Evolutionary conservation across 2,113 vertebrate genomes (phyloP).

Genomic region (Plotosus lineatus): DNA sequence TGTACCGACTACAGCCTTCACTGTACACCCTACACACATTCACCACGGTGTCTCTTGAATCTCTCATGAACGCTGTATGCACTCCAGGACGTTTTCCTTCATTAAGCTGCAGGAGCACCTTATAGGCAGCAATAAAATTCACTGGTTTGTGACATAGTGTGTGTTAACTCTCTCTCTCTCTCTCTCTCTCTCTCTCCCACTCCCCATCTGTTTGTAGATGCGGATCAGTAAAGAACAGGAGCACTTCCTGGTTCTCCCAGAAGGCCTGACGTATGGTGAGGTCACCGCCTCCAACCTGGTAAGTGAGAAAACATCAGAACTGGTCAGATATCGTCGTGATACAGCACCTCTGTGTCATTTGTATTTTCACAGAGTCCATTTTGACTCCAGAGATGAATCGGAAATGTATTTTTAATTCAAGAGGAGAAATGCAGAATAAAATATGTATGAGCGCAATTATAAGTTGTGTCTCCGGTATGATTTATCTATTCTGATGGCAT

Average conservation of each 20-base stretch:
- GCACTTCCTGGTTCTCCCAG: conserved; percentile 90
- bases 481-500: not conserved
- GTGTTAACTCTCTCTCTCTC: not conserved
- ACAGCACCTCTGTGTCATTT: not conserved
- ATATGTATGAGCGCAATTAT: conserved; percentile 22
- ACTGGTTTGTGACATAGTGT: not conserved
- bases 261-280: conserved; percentile 85
- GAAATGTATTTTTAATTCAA: conserved; percentile 8
- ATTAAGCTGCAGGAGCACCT: not conserved
- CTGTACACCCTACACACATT: not conserved
- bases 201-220: conserved; percentile 69
- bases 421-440: not conserved
- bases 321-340: too few species aligned
- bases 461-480: not conserved
- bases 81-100: not conserved
- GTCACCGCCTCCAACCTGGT: conserved; percentile 91
- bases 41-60: not conserved
- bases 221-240: conserved; percentile 97
- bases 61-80: not conserved
- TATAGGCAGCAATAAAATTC: not conserved
- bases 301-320: too few species aligned
- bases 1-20: not conserved
- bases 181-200: not conserved
- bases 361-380: too few species aligned
- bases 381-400: not conserved